Evolutionary conservation across 2,888 invertebrate genomes (phyloP), one percentile per base, ranked within the genome.

Genomic region (Agrotis exclamationis): DNA sequence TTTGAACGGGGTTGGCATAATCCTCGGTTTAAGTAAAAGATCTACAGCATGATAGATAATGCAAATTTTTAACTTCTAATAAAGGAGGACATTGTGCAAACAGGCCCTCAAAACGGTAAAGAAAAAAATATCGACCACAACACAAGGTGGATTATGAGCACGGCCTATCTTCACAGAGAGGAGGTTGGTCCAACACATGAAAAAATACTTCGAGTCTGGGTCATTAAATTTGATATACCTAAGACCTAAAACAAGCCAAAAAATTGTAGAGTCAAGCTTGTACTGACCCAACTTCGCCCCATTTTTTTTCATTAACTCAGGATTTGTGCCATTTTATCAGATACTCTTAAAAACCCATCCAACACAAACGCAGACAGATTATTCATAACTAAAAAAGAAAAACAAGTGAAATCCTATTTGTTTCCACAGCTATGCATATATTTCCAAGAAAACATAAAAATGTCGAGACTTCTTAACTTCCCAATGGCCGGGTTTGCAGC

Each of bases 361-460:
- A 18, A 62, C 50, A 51, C 45, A 64, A 62, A 54, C 22, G 13
- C 44, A 48, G 74, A 63, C 48, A 63, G 33, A 56, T 33, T 57
- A 20, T 16, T n/a, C 4, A 51, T 51, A 66, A 47, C 28, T 6
- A 14, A 14, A 74, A 59, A 74, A 79, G n/a, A 59, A 69, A 72
- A 75, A 74, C 50, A 51, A 65, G 24, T 44, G 9, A 59, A 76
- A 76, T 76, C 54, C 72, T 76, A 79, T 70, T 76, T 70, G 69
- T 65, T 66, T 73, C 71, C 73, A 70, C 68, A 56, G 33, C 48
- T 77, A 76, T 76, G 68, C 74, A 77, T 85, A 78, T 84, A 85
- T 89, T 88, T 86, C 84, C 88, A 87, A 79, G 94, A 95, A 94
- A 90, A 88, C 94, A 83, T 92, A 93, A 88, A 93, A 95, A 89